phyloP scores from a whole-genome alignment of 2,113 vertebrate genomes.

The Cephalopholis sonnerati region DNA sequence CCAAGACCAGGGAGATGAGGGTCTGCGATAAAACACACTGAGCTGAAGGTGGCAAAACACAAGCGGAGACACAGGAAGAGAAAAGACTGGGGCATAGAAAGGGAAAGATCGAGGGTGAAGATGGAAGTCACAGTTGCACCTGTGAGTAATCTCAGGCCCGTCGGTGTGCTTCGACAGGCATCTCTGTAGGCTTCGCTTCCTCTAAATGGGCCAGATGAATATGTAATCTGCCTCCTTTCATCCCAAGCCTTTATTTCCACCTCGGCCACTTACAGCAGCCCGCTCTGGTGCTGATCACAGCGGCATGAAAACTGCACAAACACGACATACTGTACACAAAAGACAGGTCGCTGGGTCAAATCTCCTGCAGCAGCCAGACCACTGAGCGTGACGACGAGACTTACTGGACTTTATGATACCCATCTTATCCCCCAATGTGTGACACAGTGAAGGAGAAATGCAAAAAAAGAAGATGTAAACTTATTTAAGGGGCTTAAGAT shows the following conservation, averaged over 20 bases:
- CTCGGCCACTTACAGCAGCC: slow-evolving; percentile 44
- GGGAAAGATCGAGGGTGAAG: slow-evolving; percentile 27
- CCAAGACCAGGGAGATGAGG: slow-evolving; percentile 79
- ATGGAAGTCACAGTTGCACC: slow-evolving; percentile 71
- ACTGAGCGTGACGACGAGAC: slow-evolving; percentile 7
- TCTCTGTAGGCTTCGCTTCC: slow-evolving; percentile 81
- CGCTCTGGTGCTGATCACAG: slow-evolving; percentile 48
- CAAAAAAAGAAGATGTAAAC: background rate
- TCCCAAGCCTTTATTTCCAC: slow-evolving; percentile 70
- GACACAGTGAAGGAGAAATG: background rate
- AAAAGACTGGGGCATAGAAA: slow-evolving; percentile 24
- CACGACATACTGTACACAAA: slow-evolving; percentile 44
- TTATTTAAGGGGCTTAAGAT: background rate
- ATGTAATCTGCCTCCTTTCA: slow-evolving; percentile 84
- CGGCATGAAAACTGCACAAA: slow-evolving; percentile 35
- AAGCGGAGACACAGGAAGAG: slow-evolving; percentile 50
- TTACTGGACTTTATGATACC: slow-evolving; percentile 4
- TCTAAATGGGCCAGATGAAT: slow-evolving; percentile 83
- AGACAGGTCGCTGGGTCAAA: slow-evolving; percentile 32
- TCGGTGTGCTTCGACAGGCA: slow-evolving; percentile 59
- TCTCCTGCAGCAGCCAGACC: slow-evolving; percentile 27
- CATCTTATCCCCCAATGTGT: background rate
- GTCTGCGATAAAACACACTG: slow-evolving; percentile 66
- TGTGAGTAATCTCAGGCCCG: slow-evolving; percentile 73
- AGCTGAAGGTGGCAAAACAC: slow-evolving; percentile 74